Evolutionary conservation across 2,113 vertebrate genomes (phyloP).

Genomic region (Chitala chitala): DNA sequence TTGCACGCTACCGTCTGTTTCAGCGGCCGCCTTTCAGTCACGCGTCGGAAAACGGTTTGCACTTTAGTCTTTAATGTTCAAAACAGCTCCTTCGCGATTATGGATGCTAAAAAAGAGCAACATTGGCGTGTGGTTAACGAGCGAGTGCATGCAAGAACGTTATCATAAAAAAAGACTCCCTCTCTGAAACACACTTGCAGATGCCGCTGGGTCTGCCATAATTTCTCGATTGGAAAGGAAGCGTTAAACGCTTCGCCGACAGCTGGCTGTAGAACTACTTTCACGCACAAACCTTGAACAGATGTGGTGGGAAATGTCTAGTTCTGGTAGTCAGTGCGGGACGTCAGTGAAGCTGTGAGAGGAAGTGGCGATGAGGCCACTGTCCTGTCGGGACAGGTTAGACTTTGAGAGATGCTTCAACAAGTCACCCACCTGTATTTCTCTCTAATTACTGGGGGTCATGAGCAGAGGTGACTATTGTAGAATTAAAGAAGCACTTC

Average conservation of each 20-base stretch:
- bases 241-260: not conserved
- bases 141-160: not conserved
- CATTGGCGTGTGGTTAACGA: not conserved
- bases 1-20: too few species aligned
- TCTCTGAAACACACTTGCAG: not conserved
- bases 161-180: not conserved
- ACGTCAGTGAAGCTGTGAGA: constrained; percentile 29
- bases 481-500: too few species aligned
- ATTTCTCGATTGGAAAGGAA: constrained; percentile 6
- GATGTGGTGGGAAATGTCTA: constrained; percentile 47
- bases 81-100: not conserved
- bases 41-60: too few species aligned
- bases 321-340: constrained; percentile 28
- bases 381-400: constrained; percentile 23
- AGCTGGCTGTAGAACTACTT: constrained; percentile 17
- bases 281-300: constrained; percentile 43
- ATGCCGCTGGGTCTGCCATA: not conserved
- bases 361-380: constrained; percentile 24
- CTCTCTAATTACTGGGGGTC: too few species aligned
- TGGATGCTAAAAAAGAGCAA: not conserved
- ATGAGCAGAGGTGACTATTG: too few species aligned
- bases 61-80: too few species aligned
- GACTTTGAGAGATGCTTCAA: too few species aligned
- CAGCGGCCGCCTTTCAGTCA: too few species aligned
- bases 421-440: too few species aligned